Percentiles rank a stretch among this genome's conserved stretches.
Conservation (phyloP, 2,888 invertebrate species). For the Ochropleura leucogaster region DNA sequence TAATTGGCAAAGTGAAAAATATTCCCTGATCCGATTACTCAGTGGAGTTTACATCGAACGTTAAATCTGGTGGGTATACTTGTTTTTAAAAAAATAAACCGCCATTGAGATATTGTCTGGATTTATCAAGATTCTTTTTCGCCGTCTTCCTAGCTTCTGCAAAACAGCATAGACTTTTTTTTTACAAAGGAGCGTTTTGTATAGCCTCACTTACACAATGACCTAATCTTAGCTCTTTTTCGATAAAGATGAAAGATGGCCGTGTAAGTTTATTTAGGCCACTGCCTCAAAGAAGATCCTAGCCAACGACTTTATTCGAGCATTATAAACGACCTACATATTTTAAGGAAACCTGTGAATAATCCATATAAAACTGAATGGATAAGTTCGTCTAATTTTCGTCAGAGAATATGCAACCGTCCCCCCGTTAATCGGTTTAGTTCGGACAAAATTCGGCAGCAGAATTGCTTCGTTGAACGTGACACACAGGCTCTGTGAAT, state of each 20-base stretch:
- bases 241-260: constrained; percentile 18
- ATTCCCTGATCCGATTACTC: constrained; percentile 82
- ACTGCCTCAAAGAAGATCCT: constrained; percentile 5
- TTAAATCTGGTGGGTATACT: constrained; percentile 73
- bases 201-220: constrained; percentile 7
- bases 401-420: constrained; percentile 56
- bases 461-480: constrained; percentile 59
- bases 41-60: constrained; percentile 77
- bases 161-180: not conserved
- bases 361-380: constrained; percentile 46
- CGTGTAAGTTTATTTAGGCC: constrained; percentile 22
- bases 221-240: constrained; percentile 8
- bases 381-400: constrained; percentile 56
- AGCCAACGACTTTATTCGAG: constrained; percentile 20
- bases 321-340: constrained; percentile 36
- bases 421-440: constrained; percentile 71
- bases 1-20: constrained; percentile 89
- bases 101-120: constrained; percentile 66
- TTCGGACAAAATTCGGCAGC: constrained; percentile 62
- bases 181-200: not conserved
- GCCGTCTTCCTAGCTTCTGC: constrained; percentile 14
- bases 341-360: constrained; percentile 33
- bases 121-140: constrained; percentile 63
- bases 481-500: constrained; percentile 59
- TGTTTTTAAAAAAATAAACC: constrained; percentile 66